Conservation (phyloP, 2,888 invertebrate species). For the Drosophila gaucha region DNA sequence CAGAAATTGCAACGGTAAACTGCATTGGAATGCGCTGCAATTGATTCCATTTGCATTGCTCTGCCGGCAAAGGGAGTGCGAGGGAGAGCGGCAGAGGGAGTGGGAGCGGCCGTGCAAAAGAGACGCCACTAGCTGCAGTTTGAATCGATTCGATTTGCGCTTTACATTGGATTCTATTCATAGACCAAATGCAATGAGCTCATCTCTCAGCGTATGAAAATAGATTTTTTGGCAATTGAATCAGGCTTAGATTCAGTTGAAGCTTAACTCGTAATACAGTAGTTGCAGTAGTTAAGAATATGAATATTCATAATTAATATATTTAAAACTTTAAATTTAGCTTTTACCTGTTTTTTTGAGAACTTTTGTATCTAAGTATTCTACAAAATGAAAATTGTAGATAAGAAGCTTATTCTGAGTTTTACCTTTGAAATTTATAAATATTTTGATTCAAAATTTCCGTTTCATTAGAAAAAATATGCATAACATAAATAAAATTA, state of each 20-base stretch:
- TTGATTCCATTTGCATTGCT: slow-evolving; percentile 14
- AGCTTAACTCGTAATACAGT: not conserved
- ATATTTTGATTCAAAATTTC: no score
- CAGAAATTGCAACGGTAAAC: slow-evolving; percentile 25
- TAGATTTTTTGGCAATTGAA: not conserved
- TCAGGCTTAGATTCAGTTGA: not conserved
- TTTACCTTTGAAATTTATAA: no score
- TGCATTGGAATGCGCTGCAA: slow-evolving; percentile 26
- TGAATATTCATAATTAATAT: no score
- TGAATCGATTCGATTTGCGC: slow-evolving; percentile 12
- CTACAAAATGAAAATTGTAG: no score
- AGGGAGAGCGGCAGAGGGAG: not conserved
- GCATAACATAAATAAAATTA: no score
- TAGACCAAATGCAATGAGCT: slow-evolving; percentile 30
- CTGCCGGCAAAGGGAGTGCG: slow-evolving; percentile 31
- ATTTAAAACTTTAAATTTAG: no score
- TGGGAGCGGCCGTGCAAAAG: not conserved
- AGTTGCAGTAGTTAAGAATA: no score
- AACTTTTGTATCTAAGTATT: no score
- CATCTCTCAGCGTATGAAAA: slow-evolving; percentile 8
- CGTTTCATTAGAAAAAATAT: no score
- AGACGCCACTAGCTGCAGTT: slow-evolving; percentile 18
- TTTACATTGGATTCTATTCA: slow-evolving; percentile 13
- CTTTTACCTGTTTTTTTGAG: no score
- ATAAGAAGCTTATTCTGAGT: no score